Conservation (phyloP, 2,888 invertebrate genomes). For the Rotaria magnacalcarata region DNA sequence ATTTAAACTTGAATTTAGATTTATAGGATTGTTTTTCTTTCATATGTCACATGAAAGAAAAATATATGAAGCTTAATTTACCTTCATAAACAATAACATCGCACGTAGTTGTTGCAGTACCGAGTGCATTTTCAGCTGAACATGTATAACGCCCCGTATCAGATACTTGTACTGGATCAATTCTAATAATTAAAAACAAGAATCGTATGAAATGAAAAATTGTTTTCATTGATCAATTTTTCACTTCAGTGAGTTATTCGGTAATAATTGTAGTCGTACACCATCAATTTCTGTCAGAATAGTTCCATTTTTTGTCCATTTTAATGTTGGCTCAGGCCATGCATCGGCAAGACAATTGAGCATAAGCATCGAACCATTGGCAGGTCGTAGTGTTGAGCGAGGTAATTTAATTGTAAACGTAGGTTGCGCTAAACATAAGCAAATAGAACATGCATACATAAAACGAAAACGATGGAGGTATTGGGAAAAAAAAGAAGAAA, state of each 20-base stretch:
- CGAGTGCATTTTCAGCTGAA: constrained; percentile 2
- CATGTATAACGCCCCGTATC: constrained; percentile 25
- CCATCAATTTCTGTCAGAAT: neutral
- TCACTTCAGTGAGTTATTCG: constrained; percentile 15
- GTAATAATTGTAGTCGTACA: neutral
- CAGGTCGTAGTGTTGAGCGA: neutral
- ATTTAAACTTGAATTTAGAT: too few species aligned
- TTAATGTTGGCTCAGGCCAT: neutral
- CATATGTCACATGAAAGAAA: too few species aligned
- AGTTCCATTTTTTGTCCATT: constrained; percentile 24
- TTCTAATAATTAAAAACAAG: neutral
- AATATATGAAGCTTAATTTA: neutral
- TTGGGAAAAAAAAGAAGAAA: neutral
- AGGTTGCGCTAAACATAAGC: neutral
- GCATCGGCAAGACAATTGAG: constrained; percentile 31
- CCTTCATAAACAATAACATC: constrained; percentile 16
- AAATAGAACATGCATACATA: neutral
- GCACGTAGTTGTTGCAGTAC: neutral
- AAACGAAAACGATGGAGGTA: neutral
- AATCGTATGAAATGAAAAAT: neutral
- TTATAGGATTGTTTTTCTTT: too few species aligned
- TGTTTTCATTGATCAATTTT: neutral
- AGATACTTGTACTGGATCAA: neutral
- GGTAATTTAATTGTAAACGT: constrained; percentile 16
- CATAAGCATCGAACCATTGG: neutral